A percentile compares a stretch with the other conserved stretches of the same genome.
Evolutionary conservation across 2,888 invertebrate species (phyloP).

Genomic region (Microdon myrmicae): DNA sequence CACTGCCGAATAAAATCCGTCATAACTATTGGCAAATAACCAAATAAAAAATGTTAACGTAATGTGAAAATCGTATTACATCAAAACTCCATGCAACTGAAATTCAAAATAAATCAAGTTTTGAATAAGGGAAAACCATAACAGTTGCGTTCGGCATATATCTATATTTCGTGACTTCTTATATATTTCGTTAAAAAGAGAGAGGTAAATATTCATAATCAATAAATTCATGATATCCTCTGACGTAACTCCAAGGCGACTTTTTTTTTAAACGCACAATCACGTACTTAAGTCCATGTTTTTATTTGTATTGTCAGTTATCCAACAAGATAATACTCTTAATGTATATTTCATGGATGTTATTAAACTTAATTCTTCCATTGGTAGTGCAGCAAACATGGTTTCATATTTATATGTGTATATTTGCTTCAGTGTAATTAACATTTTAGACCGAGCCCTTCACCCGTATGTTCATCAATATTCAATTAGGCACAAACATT

Average conservation of each 20-base stretch:
- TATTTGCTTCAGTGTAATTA: conserved; percentile 31
- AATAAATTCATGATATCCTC: conserved; percentile 40
- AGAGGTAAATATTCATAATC: conserved; percentile 33
- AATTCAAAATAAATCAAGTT: too few relatives aligned
- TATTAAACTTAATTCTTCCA: conserved; percentile 23
- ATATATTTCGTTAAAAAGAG: conserved; percentile 8
- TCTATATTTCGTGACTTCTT: conserved; percentile 31
- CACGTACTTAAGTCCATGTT: conserved; percentile 12
- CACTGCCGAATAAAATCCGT: too few relatives aligned
- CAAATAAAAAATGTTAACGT: too few relatives aligned
- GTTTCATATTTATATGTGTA: conserved; percentile 24
- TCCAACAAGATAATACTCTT: conserved; percentile 22
- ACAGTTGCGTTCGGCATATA: too few relatives aligned
- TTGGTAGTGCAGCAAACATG: conserved; percentile 14
- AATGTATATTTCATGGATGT: conserved; percentile 23
- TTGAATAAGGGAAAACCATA: too few relatives aligned
- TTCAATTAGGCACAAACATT: conserved; percentile 34
- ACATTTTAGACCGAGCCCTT: conserved; percentile 35
- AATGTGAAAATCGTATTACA: too few relatives aligned
- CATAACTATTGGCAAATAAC: too few relatives aligned
- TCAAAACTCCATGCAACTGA: too few relatives aligned
- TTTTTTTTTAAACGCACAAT: conserved; percentile 38
- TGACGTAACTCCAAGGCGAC: conserved; percentile 22
- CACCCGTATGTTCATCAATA: conserved; percentile 35
- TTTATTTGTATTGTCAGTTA: conserved; percentile 26